Percentiles rank a stretch among this genome's conserved stretches.
Conservation (phyloP, 2,888 invertebrate species). For the Lasioglossum pauxillum region DNA sequence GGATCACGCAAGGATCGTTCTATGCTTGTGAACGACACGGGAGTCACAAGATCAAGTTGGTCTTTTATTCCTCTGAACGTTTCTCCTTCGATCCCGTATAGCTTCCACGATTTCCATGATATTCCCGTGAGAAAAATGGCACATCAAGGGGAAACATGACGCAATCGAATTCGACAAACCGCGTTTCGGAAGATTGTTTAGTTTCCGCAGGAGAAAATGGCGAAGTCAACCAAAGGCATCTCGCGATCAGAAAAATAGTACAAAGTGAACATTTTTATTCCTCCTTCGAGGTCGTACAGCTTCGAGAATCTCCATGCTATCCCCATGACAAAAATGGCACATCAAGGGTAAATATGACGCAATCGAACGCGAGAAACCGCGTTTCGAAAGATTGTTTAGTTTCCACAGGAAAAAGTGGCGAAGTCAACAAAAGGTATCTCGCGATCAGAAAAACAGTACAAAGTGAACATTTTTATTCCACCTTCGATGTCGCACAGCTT, state of each 20-base stretch:
- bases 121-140: neutral
- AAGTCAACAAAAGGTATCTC: no score
- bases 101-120: neutral
- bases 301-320: neutral
- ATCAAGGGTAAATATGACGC: neutral
- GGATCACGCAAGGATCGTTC: conserved; percentile 57
- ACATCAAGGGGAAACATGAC: neutral
- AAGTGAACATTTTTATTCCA: no score
- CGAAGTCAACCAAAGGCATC: no score
- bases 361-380: neutral
- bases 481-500: neutral
- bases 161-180: neutral
- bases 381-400: neutral
- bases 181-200: neutral
- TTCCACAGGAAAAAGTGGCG: no score
- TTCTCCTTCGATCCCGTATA: neutral
- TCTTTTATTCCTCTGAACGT: neutral
- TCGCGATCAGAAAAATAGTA: no score
- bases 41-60: neutral
- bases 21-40: neutral
- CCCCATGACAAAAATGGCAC: neutral
- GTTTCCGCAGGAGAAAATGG: no score
- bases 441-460: no score
- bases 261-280: neutral
- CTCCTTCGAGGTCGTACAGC: neutral